These are phyloP conservation scores for Hylomyscus alleni DNA, from an alignment of 2,797 vertebrate species.

Conservation along the genomic window DNA sequence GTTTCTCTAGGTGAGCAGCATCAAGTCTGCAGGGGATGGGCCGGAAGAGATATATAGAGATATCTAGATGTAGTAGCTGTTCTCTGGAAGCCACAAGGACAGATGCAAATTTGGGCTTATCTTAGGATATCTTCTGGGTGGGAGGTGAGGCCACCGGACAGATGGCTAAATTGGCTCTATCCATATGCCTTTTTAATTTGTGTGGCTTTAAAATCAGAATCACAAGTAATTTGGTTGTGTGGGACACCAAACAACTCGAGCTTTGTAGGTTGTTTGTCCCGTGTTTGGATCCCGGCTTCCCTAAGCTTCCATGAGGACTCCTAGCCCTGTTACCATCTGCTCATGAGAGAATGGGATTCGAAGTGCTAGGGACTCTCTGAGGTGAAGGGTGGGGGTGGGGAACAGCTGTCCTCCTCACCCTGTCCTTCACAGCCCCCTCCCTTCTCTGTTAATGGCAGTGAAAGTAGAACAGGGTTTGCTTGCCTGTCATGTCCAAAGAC, in stretches of 20 bases:
- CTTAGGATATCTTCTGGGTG: not conserved
- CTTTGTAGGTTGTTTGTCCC: not conserved
- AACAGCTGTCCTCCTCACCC: no score
- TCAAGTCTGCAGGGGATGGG: not conserved
- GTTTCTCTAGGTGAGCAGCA: not conserved
- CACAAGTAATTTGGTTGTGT: not conserved
- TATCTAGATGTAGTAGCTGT: not conserved
- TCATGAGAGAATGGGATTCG: not conserved
- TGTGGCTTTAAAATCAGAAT: not conserved
- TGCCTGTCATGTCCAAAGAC: not conserved
- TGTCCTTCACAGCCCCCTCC: accelerated
- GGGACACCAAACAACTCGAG: not conserved
- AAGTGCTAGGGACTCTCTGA: not conserved
- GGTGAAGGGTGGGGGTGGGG: no score
- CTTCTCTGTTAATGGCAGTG: not conserved
- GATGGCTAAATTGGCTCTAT: accelerated
- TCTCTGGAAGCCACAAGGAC: not conserved
- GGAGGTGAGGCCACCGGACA: not conserved
- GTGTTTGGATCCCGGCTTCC: not conserved
- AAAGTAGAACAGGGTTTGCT: not conserved
- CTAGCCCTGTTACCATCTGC: not conserved
- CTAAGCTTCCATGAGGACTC: not conserved
- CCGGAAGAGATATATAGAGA: not conserved
- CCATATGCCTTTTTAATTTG: not conserved
- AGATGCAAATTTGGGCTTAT: accelerated